Base-by-base conservation (phyloP, 2,113 vertebrate species). In the Phylloscopus whistleri region DNA sequence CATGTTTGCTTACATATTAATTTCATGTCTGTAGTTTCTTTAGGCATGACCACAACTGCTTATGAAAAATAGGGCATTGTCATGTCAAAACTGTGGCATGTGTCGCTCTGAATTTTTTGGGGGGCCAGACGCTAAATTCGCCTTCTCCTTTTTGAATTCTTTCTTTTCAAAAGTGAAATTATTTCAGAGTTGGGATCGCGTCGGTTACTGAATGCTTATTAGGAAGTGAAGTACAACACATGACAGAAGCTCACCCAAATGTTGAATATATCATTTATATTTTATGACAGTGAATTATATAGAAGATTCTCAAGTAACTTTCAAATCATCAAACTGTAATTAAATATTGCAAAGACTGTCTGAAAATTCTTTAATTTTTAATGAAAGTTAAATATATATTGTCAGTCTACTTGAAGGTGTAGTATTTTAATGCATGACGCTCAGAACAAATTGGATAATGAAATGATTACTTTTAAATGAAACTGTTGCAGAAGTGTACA, bases 361-460 rank as follows among this genome's bases (percentile, higher is more conserved):
- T 95, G 89, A 97, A 96, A 90, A 94, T 96, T 94, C 94, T 96
- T 96, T 87, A 96, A 85, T 95, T 96, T 97, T 97, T 96, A 68
- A 94, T 97, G 97, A 95, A 97, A 93, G 76, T 96, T 97, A 97
- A 96, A 94, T 96, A 90, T 88, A 91, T 93, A 89, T 91, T 96
- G 93, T 95, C 93, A 96, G 72, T 95, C 96, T 87, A 76, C 63
- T 96, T 83, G 93, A 87, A 97, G 94, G 91, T 95, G 92, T 93
- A 92, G 95, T 97, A 87, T 96, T 95, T 94, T 95, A 96, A 92
- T 96, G 86, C 87, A 58, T 52, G 89, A 86, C 37, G 43, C 91
- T 96, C 93, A 92, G 92, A 92, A 96, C 95, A 97, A 97, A 90
- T 91, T 95, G 94, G 95, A 91, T 96, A 93, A 97, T 95, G 95